Evolutionary conservation across 2,797 vertebrate species (phyloP).

Genomic region (Craterocephalus amniculus): DNA sequence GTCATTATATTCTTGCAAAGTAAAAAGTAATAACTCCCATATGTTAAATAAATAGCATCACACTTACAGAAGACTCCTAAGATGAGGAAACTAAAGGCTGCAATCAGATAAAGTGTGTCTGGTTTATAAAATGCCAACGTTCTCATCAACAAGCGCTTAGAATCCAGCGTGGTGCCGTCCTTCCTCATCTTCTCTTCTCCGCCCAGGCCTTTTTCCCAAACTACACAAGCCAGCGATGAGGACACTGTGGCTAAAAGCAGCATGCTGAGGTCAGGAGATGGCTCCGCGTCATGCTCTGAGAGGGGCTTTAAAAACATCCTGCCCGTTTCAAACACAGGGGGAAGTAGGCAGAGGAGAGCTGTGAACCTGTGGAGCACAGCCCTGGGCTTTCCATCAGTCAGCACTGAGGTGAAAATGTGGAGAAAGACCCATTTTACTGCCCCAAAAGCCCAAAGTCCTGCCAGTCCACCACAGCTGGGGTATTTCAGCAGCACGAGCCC

Average conservation of each 20-base stretch:
- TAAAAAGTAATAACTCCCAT: background rate
- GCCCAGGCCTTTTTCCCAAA: slow-evolving; percentile 76
- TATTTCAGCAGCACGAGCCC: slow-evolving; percentile 28
- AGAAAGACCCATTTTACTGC: slow-evolving; percentile 62
- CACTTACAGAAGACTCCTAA: slow-evolving; percentile 85
- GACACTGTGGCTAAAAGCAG: slow-evolving; percentile 55
- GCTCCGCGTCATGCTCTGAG: background rate
- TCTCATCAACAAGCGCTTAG: slow-evolving; percentile 66
- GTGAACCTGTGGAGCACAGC: slow-evolving; percentile 49
- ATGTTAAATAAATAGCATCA: slow-evolving; percentile 5
- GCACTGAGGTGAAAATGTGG: slow-evolving; percentile 8
- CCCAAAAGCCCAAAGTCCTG: slow-evolving; percentile 69
- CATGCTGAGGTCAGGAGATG: slow-evolving; percentile 50
- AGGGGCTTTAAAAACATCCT: slow-evolving; percentile 34
- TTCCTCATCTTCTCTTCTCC: slow-evolving; percentile 16
- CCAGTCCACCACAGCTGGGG: slow-evolving; percentile 40
- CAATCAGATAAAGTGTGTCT: slow-evolving; percentile 71
- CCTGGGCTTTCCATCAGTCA: slow-evolving; percentile 31
- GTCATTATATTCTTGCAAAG: background rate
- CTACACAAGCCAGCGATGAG: slow-evolving; percentile 59
- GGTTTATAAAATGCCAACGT: slow-evolving; percentile 78
- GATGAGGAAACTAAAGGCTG: slow-evolving; percentile 83
- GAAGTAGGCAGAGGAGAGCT: slow-evolving; percentile 69
- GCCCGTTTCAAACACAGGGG: slow-evolving; percentile 69
- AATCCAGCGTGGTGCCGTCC: slow-evolving; percentile 37